Percentiles rank a stretch among this genome's conserved stretches.
phyloP scores from a whole-genome alignment of 1,140 invertebrate species.

The Nephotettix cincticeps region DNA sequence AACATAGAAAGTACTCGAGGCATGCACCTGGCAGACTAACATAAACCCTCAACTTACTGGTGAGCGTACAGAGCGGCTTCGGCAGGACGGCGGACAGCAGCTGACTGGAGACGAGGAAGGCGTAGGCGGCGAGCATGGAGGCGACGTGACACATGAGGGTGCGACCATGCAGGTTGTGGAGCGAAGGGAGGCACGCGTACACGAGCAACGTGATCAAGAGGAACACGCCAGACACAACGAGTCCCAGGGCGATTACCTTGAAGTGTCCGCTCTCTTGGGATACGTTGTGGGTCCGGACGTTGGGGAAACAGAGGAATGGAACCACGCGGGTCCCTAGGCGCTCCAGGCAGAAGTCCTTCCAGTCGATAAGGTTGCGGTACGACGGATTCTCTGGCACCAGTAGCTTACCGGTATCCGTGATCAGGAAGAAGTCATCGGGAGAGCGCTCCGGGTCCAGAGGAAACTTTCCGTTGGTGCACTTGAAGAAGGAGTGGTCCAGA shows the following conservation, averaged over 20 bases:
- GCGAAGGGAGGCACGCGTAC: conserved; percentile 59
- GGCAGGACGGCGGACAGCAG: background rate
- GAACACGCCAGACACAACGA: conserved; percentile 58
- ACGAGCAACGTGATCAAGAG: conserved; percentile 62
- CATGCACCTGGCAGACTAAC: no score
- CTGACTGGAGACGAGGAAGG: conserved; percentile 51
- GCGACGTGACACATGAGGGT: conserved; percentile 66
- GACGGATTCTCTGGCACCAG: background rate
- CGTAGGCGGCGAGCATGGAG: conserved; percentile 60
- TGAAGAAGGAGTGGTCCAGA: background rate
- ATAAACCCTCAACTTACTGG: background rate
- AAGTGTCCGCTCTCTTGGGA: background rate
- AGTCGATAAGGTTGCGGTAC: conserved; percentile 7
- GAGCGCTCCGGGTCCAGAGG: background rate
- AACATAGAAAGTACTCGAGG: no score
- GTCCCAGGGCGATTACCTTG: conserved; percentile 37
- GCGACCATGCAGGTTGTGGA: conserved; percentile 68
- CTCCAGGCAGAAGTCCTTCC: conserved; percentile 13
- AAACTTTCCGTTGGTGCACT: background rate
- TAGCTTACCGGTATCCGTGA: background rate
- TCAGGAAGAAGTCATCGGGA: background rate
- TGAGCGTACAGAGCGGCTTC: background rate
- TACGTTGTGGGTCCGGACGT: background rate
- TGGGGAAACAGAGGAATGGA: conserved; percentile 30
- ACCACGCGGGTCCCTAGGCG: background rate